Evolutionary conservation across 1,140 invertebrate genomes (phyloP), one percentile per base, ranked within the genome.

Genomic region (Phthorimaea operculella): DNA sequence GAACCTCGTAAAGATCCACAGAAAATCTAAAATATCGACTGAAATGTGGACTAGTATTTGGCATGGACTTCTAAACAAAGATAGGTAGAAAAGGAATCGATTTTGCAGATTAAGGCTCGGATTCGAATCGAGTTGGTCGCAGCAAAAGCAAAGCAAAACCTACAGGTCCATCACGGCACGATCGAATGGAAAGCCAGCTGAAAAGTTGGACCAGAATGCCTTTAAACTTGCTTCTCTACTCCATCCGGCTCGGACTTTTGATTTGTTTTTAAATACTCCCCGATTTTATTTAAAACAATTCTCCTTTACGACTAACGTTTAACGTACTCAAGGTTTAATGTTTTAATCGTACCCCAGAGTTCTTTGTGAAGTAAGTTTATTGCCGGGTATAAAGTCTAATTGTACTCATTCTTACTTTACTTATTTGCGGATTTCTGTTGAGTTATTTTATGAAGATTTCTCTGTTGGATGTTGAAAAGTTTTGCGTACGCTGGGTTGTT

Each of bases 151-250:
- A 28, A 28, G 21, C 21, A 28, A 28, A 28, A 28, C 21, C 21
- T 28, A 28, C 21, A 28, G 21, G 21, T 28, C 21, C 21, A 28
- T 4, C 21, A 28, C 21, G 21, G 21, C 21, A 28, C 21, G 6
- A 28, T 28, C 6, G 21, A 63, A 58, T 72, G 66, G 58, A 74
- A 79, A 79, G 72, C 58, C 70, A 72, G 72, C 74, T 80, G 72
- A 78, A 79, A 78, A 76, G 69, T 76, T 72, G 57, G 54, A 66
- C 66, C 60, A 58, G 68, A 67, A 74, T 68, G 60, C 60, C 67
- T 75, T 76, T 76, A 70, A 72, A 62, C 66, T 75, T 68, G 63
- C 69, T 71, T 62, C 57, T 59, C 55, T 57, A 69, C 57, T 72
- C 66, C 59, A 70, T 66, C 61, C 54, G 57, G 65, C 56, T 57